These are phyloP conservation scores for Stylophora pistillata DNA, from an alignment of 64 coral and sea anemone species.

Conservation along the genomic window DNA sequence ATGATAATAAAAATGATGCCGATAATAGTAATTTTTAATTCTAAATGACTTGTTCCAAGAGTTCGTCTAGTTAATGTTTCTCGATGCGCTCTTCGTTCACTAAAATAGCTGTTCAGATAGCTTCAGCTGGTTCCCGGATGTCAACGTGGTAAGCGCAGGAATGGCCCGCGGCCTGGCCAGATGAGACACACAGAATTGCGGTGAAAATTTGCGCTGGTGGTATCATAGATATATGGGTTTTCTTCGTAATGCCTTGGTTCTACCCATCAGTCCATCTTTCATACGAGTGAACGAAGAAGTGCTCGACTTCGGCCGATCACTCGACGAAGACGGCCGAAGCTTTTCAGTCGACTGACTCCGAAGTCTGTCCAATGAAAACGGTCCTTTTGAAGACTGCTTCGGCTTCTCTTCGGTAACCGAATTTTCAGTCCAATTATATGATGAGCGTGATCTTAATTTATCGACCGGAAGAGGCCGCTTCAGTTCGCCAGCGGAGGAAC, in stretches of 20 bases:
- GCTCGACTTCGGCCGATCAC: neutral
- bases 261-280: constrained; percentile 46
- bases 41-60: no score
- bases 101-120: no score
- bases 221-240: constrained; percentile 34
- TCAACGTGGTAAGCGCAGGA: no score
- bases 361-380: constrained; percentile 40
- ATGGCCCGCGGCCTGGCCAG: no score
- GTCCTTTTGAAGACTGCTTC: constrained; percentile 26
- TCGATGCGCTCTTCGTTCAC: no score
- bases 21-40: no score
- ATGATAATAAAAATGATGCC: no score
- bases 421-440: constrained; percentile 7
- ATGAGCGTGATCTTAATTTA: neutral
- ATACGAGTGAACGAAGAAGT: constrained; percentile 33
- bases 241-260: constrained; percentile 23
- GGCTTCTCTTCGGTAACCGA: constrained; percentile 39
- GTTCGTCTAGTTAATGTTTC: no score
- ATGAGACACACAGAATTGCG: no score
- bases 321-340: constrained; percentile 12
- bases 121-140: no score
- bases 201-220: no score
- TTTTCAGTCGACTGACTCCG: constrained; percentile 51
- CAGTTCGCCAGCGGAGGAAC: constrained; percentile 28
- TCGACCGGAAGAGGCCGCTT: constrained; percentile 30